Evolutionary conservation across 53 echinoderm and acorn worm species (phyloP).

Genomic region (Zoroaster sp.): DNA sequence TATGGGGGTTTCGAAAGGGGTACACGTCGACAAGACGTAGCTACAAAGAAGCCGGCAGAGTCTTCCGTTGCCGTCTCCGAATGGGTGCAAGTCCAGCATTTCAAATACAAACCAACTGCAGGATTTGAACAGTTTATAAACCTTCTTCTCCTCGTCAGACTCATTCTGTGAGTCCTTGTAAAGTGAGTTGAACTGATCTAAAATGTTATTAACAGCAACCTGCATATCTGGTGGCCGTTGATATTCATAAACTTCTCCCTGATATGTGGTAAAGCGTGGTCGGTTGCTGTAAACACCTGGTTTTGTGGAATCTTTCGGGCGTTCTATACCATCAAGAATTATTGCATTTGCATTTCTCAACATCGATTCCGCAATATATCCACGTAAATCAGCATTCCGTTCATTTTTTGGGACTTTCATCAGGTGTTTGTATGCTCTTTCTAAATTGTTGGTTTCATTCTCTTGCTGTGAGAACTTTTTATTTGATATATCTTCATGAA

Average conservation of each 20-base stretch:
- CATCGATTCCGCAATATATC: conserved; percentile 15
- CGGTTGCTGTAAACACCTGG: background rate
- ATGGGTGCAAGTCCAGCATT: conserved; percentile 32
- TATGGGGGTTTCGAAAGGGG: conserved; percentile 4
- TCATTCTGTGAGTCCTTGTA: background rate
- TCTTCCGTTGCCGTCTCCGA: conserved; percentile 33
- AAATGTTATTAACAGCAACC: background rate
- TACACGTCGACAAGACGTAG: conserved; percentile 19
- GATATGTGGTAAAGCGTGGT: background rate
- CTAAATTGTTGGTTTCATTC: background rate
- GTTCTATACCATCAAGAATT: background rate
- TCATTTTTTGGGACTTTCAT: background rate
- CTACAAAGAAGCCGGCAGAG: conserved; percentile 33
- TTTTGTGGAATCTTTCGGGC: background rate
- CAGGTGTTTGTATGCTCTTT: background rate
- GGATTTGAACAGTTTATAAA: background rate
- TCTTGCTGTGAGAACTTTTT: background rate
- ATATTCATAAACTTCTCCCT: background rate
- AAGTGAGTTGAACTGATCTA: conserved; percentile 17
- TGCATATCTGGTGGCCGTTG: background rate
- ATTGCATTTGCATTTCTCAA: background rate
- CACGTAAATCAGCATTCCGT: background rate
- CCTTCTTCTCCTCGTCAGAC: background rate
- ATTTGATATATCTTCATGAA: background rate
- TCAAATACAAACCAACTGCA: conserved; percentile 6